These are phyloP conservation scores for Mastigias papua DNA, from an alignment of 30 jellyfish, hydroid and myxozoan species.

Conservation along the genomic window DNA sequence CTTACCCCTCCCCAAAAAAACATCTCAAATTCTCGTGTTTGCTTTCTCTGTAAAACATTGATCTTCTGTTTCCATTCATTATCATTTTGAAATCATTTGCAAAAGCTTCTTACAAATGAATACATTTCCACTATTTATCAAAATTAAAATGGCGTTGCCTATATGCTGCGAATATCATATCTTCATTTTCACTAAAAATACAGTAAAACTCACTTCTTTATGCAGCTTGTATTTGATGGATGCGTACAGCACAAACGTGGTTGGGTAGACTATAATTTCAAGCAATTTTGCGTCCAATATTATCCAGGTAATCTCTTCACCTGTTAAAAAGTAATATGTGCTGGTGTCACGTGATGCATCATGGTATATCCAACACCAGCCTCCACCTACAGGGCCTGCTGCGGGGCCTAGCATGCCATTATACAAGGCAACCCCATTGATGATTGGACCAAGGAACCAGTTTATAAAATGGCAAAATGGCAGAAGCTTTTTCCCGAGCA, in stretches of 20 bases:
- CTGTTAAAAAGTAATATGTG: not conserved
- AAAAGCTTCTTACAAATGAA: too few species aligned
- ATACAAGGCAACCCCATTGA: slow-evolving; percentile 66
- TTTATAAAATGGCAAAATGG: slow-evolving; percentile 28
- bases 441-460: slow-evolving; percentile 83
- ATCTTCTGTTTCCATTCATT: too few species aligned
- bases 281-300: slow-evolving; percentile 83
- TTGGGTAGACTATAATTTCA: slow-evolving; percentile 74
- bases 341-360: not conserved
- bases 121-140: too few species aligned
- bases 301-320: slow-evolving; percentile 67
- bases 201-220: slow-evolving; percentile 82
- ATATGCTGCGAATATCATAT: not conserved
- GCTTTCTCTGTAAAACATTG: too few species aligned
- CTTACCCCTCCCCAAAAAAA: too few species aligned
- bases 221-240: slow-evolving; percentile 68
- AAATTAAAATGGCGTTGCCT: too few species aligned
- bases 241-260: slow-evolving; percentile 56
- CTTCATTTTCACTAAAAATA: not conserved
- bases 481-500: slow-evolving; percentile 62
- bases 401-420: slow-evolving; percentile 68
- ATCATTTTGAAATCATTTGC: too few species aligned
- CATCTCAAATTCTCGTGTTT: too few species aligned
- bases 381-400: slow-evolving; percentile 83
- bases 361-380: slow-evolving; percentile 98